Evolutionary conservation across 1,140 invertebrate species (phyloP).

Genomic region (Brachionus plicatilis): DNA sequence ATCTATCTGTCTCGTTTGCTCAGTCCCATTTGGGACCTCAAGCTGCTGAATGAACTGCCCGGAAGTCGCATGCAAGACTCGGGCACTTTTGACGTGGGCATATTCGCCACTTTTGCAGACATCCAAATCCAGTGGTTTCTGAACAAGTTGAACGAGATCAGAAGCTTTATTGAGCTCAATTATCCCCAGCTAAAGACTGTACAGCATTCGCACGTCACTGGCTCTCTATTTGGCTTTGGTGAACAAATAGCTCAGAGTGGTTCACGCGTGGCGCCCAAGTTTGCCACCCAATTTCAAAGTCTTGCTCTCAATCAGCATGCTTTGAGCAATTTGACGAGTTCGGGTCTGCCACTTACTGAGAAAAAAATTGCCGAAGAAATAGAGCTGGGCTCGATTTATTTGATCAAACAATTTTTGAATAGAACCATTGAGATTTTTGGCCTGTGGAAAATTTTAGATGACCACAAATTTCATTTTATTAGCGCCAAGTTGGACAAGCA

Average conservation of each 20-base stretch:
- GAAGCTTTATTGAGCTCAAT: slow-evolving; percentile 36
- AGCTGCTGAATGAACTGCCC: not conserved
- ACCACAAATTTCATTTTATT: slow-evolving; percentile 83
- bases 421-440: slow-evolving; percentile 81
- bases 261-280: not conserved
- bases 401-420: slow-evolving; percentile 69
- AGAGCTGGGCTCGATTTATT: slow-evolving; percentile 65
- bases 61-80: not conserved
- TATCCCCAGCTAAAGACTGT: slow-evolving; percentile 6
- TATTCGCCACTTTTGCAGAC: slow-evolving; percentile 20
- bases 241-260: not conserved
- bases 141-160: not conserved
- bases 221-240: not conserved
- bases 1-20: slow-evolving; percentile 46
- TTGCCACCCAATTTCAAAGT: slow-evolving; percentile 28
- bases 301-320: slow-evolving; percentile 42
- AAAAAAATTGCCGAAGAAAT: slow-evolving; percentile 46
- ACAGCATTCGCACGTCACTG: slow-evolving; percentile 6
- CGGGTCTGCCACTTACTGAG: slow-evolving; percentile 40
- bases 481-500: slow-evolving; percentile 32
- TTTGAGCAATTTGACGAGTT: slow-evolving; percentile 42
- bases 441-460: slow-evolving; percentile 84
- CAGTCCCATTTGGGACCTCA: slow-evolving; percentile 44
- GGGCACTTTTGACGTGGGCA: not conserved
- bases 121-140: slow-evolving; percentile 35